Evolutionary conservation across 2,113 vertebrate genomes (phyloP), one percentile per base, ranked within the genome.

Genomic region (Crocuta crocuta): DNA sequence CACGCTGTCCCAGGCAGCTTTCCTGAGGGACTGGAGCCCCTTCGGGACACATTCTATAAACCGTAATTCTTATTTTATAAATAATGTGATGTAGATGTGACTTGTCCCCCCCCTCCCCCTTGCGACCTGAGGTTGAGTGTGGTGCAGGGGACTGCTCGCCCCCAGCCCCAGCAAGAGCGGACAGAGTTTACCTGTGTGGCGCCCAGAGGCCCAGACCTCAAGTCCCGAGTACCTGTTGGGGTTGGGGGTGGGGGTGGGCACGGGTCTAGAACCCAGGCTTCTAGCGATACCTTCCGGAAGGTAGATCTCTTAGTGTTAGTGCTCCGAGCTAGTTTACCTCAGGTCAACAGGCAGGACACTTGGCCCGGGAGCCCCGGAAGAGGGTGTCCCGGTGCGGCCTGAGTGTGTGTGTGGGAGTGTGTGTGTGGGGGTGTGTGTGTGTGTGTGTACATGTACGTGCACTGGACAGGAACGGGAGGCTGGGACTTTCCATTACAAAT

Each of bases 31-130:
- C 89, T 50, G 5, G 92, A 39, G 95, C 97, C 65, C 89, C 74
- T 94, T 93, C 93, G 15, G 48, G 95, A 96, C 66, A 61, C 11
- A 71, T 43, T 66, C n/a, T 95, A 61, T 73, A 94, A 94, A 94
- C 48, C 45, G 76, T 96, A 83, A 96, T 70, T 93, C 13, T 96
- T 97, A 79, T 61, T 35, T 98, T 93, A 96, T 98, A 97, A 95
- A 96, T 89, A 97, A 97, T 97, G 98, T 98, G 98, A 97, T 0
- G 19, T 98, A 96, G 43, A 68, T 98, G 98, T 89, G 95, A 79
- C 65, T 78, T 43, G 89, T 79, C 26, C 70, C 70, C 90, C 90
- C 66, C n/a, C 55, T 66, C 33, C 81, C 66, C n/a, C 65, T 71
- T 21, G 82, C 97, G 94, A 95, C 89, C 89, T 82, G 95, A 96